These are phyloP conservation scores for Callionymus lyra DNA, from an alignment of 2,113 vertebrate species.

Conservation along the genomic window DNA sequence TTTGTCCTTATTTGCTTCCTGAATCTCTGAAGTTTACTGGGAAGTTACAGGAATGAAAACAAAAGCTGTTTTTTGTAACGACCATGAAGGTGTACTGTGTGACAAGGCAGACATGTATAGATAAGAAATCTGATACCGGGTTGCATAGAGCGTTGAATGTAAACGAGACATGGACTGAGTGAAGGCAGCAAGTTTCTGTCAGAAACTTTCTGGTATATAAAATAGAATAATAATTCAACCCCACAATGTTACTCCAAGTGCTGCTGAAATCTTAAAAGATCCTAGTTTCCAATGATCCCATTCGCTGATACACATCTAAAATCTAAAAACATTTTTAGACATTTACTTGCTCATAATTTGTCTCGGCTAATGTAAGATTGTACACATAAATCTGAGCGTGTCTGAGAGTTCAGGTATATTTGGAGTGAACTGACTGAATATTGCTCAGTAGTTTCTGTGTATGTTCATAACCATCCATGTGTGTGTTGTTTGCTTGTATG, in stretches of 20 bases:
- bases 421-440: slow-evolving; percentile 19
- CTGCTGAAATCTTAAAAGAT: no score
- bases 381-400: no score
- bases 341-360: no score
- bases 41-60: slow-evolving; percentile 2
- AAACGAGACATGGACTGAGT: slow-evolving; percentile 16
- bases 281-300: no score
- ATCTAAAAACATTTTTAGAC: no score
- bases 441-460: slow-evolving; percentile 35
- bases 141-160: slow-evolving; percentile 4
- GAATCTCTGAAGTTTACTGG: no score
- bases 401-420: slow-evolving; percentile 6
- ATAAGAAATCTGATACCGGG: slow-evolving; percentile 21
- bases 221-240: no score
- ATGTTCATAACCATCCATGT: slow-evolving; percentile 26
- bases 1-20: no score
- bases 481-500: slow-evolving; percentile 19
- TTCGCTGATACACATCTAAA: no score
- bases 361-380: no score
- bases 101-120: slow-evolving; percentile 6
- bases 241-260: no score
- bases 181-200: slow-evolving; percentile 21
- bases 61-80: neutral
- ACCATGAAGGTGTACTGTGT: no score
- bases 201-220: slow-evolving; percentile 4